A percentile compares a stretch with the other conserved stretches of the same genome.
Conservation (phyloP, 1,140 invertebrate genomes). For the Polyergus mexicanus region DNA sequence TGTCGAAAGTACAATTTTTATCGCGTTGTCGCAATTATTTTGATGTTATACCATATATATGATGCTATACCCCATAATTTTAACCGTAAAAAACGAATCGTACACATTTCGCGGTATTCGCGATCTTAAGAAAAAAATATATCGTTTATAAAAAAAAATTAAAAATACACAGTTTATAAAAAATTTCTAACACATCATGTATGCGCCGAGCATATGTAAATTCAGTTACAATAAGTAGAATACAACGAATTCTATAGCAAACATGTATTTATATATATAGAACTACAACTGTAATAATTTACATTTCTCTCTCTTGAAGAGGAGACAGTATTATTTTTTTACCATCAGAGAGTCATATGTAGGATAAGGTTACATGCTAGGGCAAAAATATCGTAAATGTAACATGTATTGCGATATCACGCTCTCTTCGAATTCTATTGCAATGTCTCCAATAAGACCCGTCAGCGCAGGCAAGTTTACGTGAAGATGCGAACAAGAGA, state of each 20-base stretch:
- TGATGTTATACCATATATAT: neutral
- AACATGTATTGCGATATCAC: neutral
- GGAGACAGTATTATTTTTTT: neutral
- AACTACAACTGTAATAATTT: neutral
- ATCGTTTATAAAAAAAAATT: neutral
- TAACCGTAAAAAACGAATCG: too few species aligned
- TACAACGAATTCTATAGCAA: neutral
- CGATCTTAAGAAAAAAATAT: neutral
- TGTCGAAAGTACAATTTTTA: neutral
- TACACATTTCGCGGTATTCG: too few species aligned
- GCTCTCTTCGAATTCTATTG: neutral
- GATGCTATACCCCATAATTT: neutral
- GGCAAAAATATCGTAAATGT: constrained; percentile 41
- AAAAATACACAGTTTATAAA: neutral
- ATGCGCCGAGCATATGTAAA: neutral
- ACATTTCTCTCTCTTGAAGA: constrained; percentile 1
- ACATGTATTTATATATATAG: neutral
- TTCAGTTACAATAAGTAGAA: neutral
- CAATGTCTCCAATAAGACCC: constrained; percentile 17
- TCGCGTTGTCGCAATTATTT: neutral
- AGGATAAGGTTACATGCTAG: constrained; percentile 16
- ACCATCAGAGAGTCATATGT: neutral
- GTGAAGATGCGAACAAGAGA: constrained; percentile 7
- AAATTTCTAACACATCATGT: neutral
- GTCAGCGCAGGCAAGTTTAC: constrained; percentile 32